A percentile compares a stretch with the other conserved stretches of the same genome.
These are phyloP conservation scores for Alethe diademata DNA, from an alignment of 2,113 vertebrate genomes.

Conservation along the genomic window DNA sequence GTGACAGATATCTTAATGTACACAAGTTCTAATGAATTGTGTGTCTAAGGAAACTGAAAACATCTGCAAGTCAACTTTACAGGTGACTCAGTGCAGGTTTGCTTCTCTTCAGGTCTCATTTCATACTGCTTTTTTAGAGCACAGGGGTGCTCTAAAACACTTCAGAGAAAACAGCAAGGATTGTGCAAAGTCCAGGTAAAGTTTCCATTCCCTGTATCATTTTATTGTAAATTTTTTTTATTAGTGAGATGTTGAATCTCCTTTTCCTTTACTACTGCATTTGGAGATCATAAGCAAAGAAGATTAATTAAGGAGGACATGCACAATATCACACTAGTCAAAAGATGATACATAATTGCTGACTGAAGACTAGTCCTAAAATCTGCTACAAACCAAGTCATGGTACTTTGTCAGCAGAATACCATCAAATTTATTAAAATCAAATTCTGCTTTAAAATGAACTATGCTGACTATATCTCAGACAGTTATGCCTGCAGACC, in stretches of 20 bases:
- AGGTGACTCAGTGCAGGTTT: not conserved
- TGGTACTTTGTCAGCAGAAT: not conserved
- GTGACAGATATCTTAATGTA: not conserved
- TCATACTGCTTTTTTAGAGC: not conserved
- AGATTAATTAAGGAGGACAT: not conserved
- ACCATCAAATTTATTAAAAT: not conserved
- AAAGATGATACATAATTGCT: not conserved
- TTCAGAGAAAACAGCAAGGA: not conserved
- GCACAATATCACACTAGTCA: not conserved
- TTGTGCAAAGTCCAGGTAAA: not conserved
- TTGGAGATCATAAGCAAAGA: not conserved
- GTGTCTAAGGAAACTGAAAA: not conserved
- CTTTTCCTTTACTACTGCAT: not conserved
- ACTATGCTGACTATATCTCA: not conserved
- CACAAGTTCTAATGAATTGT: not conserved
- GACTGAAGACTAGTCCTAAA: not conserved
- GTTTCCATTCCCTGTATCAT: not conserved
- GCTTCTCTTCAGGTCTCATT: not conserved
- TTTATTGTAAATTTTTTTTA: not conserved
- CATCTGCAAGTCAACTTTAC: not conserved
- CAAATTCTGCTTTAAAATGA: not conserved
- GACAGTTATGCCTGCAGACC: not conserved
- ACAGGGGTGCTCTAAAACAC: not conserved
- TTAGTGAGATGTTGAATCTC: not conserved
- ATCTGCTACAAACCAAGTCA: not conserved